Percentiles rank a stretch among this genome's conserved stretches.
Evolutionary conservation across 2,113 vertebrate species (phyloP).

Genomic region (Lophotis ruficrista): DNA sequence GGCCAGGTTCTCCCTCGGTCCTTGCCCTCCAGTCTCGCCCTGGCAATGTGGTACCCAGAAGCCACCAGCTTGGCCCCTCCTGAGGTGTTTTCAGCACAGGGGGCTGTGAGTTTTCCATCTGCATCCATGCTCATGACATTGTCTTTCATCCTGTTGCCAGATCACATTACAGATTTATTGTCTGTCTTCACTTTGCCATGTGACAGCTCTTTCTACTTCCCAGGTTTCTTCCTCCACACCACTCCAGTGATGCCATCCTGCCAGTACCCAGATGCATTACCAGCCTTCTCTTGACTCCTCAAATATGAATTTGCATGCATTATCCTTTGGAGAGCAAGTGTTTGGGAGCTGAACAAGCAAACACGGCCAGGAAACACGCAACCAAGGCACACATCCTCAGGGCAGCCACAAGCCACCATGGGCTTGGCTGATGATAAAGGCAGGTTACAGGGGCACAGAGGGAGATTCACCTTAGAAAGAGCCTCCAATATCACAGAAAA

Average conservation of each 20-base stretch:
- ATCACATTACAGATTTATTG: not conserved
- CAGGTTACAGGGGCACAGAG: not conserved
- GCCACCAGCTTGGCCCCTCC: not conserved
- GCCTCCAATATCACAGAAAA: not conserved
- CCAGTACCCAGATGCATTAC: not conserved
- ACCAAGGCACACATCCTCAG: fast-evolving
- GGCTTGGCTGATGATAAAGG: not conserved
- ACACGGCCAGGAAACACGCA: not conserved
- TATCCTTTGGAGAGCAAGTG: not conserved
- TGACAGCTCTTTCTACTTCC: not conserved
- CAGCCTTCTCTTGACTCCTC: not conserved
- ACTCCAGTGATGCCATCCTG: not conserved
- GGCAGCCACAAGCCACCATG: not conserved
- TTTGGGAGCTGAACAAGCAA: not conserved
- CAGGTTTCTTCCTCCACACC: not conserved
- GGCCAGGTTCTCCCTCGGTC: not conserved
- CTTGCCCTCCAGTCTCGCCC: not conserved
- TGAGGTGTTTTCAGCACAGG: not conserved
- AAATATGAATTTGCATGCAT: not conserved
- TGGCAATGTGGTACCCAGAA: not conserved
- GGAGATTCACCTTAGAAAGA: not conserved
- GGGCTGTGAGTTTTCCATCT: not conserved
- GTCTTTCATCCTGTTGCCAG: not conserved
- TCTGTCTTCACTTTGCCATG: not conserved
- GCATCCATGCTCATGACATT: fast-evolving